These are phyloP conservation scores for Chymomyza procnemis DNA, from an alignment of 2,888 invertebrate species.

Conservation along the genomic window DNA sequence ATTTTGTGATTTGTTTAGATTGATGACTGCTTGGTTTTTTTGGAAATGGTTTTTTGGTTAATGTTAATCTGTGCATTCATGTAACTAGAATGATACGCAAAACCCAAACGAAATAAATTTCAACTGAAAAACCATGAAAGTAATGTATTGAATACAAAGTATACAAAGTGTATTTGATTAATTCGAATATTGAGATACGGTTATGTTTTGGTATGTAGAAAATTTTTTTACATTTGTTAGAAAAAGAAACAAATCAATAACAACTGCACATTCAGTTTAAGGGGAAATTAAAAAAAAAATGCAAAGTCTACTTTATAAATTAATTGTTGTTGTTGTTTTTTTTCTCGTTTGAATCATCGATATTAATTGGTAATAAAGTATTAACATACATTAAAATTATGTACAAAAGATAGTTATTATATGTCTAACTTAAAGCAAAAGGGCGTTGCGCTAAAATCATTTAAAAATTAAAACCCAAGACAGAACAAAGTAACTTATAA, in stretches of 20 bases:
- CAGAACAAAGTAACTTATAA: conserved; percentile 11
- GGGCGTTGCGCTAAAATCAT: conserved; percentile 20
- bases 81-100: neutral
- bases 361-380: conserved; percentile 31
- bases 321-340: neutral
- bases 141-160: conserved; percentile 7
- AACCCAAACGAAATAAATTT: neutral
- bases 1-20: neutral
- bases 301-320: conserved; percentile 44
- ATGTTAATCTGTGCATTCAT: neutral
- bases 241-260: conserved; percentile 21
- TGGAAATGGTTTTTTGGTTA: neutral
- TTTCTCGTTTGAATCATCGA: conserved; percentile 7
- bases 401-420: conserved; percentile 38
- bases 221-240: conserved; percentile 5
- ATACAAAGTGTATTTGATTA: conserved; percentile 18
- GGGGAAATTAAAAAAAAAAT: conserved; percentile 31
- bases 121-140: neutral
- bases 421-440: conserved; percentile 24
- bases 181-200: conserved; percentile 17
- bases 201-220: conserved; percentile 14
- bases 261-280: conserved; percentile 44
- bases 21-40: neutral
- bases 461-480: conserved; percentile 1
- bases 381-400: conserved; percentile 43